phyloP scores from a whole-genome alignment of 2,797 vertebrate species.

The Chrosomus eos region DNA sequence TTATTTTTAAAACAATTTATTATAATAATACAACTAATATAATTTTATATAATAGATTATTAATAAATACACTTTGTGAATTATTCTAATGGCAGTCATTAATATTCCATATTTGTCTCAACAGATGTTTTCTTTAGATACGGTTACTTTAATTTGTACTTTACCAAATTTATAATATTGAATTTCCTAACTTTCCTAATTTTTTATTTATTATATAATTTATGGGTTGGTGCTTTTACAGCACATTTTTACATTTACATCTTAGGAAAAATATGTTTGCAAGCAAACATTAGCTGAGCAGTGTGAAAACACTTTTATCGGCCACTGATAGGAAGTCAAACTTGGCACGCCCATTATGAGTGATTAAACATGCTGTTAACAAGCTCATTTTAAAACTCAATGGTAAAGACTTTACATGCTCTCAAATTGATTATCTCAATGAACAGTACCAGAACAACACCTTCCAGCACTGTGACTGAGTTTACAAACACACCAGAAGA shows the following conservation, averaged over 20 bases:
- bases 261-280: not conserved
- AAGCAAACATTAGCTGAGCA: not conserved
- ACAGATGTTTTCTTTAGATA: not conserved
- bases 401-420: conserved; percentile 60
- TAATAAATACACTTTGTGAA: not conserved
- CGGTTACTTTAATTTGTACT: not conserved
- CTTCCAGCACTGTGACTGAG: conserved; percentile 71
- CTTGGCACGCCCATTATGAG: not conserved
- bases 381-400: conserved; percentile 45
- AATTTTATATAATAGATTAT: too few relatives aligned
- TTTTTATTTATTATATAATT: not conserved
- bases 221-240: not conserved
- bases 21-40: not conserved
- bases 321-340: conserved; percentile 13
- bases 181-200: not conserved
- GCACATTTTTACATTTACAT: not conserved
- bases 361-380: conserved; percentile 31
- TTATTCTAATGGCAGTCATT: not conserved
- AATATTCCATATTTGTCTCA: not conserved
- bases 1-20: not conserved
- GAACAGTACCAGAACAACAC: conserved; percentile 66
- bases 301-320: not conserved
- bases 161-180: not conserved
- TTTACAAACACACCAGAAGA: conserved; percentile 70
- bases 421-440: conserved; percentile 75